These are phyloP conservation scores for Propithecus coquereli DNA, from an alignment of 2,113 vertebrate genomes.

Conservation along the genomic window DNA sequence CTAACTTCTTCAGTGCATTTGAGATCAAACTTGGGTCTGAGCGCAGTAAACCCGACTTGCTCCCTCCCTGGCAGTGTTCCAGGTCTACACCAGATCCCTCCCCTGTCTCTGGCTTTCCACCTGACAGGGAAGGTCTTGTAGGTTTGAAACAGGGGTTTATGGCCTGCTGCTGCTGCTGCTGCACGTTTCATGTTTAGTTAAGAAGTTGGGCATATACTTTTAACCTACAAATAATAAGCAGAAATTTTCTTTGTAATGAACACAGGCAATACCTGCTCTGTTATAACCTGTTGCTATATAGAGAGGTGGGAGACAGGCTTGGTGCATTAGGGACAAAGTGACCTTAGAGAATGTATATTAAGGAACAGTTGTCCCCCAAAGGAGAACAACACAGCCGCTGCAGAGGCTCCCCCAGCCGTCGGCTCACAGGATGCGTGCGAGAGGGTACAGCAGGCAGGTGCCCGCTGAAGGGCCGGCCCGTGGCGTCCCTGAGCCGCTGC, in stretches of 20 bases:
- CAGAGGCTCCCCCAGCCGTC: background rate
- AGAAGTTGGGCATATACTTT: background rate
- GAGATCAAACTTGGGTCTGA: background rate
- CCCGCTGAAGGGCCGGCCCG: rapidly evolving
- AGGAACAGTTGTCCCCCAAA: background rate
- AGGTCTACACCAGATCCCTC: background rate
- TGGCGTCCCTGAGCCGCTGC: background rate
- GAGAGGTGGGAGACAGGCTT: background rate
- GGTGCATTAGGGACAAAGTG: background rate
- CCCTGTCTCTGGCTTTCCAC: background rate
- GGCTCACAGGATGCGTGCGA: rapidly evolving
- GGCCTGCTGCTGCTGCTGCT: background rate
- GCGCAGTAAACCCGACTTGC: background rate
- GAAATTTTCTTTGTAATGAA: background rate
- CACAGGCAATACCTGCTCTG: background rate
- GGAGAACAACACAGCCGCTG: background rate
- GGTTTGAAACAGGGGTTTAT: background rate
- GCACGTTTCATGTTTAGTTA: background rate
- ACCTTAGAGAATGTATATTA: background rate
- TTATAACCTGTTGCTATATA: no score
- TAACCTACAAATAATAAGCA: background rate
- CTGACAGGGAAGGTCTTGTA: background rate
- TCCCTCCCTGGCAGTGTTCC: background rate
- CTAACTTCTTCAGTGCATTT: conserved; percentile 39
- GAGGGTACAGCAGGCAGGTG: background rate